Evolutionary conservation across 1,140 invertebrate genomes (phyloP).

Genomic region (Rhagoletis zephyria): DNA sequence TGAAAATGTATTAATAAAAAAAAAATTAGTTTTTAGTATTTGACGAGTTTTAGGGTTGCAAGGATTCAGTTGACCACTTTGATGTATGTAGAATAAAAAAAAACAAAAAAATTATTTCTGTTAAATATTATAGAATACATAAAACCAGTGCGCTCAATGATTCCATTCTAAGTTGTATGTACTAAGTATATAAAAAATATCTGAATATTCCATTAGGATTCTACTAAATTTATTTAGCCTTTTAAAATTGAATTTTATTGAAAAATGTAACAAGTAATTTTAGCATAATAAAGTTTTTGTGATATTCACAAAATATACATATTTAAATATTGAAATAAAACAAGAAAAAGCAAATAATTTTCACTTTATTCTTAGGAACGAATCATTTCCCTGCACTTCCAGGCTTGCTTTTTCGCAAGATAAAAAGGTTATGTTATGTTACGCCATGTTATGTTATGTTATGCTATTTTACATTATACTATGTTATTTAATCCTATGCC

Average conservation of each 20-base stretch:
- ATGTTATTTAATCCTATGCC: too few relatives aligned
- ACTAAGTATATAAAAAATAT: conserved; percentile 6
- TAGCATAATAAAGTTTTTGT: conserved; percentile 56
- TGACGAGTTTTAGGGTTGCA: background rate
- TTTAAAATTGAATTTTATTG: conserved; percentile 17
- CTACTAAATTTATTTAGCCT: conserved; percentile 8
- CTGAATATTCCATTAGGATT: conserved; percentile 21
- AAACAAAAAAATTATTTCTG: background rate
- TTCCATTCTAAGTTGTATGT: background rate
- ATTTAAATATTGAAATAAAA: background rate
- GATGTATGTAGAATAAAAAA: background rate
- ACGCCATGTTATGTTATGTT: too few relatives aligned
- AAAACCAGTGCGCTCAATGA: conserved; percentile 23
- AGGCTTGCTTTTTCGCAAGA: too few relatives aligned
- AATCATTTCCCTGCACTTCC: too few relatives aligned
- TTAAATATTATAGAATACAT: background rate
- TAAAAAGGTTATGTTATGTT: too few relatives aligned
- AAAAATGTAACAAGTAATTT: conserved; percentile 27
- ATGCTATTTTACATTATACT: too few relatives aligned
- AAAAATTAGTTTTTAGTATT: background rate
- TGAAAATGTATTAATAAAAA: conserved; percentile 1
- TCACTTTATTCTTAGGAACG: too few relatives aligned
- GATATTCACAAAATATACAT: conserved; percentile 57
- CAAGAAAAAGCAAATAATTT: too few relatives aligned
- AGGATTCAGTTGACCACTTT: background rate